Evolutionary conservation across 2,888 invertebrate genomes (phyloP), one percentile per base, ranked within the genome.

Genomic region (Camptogramma bilineatum): DNA sequence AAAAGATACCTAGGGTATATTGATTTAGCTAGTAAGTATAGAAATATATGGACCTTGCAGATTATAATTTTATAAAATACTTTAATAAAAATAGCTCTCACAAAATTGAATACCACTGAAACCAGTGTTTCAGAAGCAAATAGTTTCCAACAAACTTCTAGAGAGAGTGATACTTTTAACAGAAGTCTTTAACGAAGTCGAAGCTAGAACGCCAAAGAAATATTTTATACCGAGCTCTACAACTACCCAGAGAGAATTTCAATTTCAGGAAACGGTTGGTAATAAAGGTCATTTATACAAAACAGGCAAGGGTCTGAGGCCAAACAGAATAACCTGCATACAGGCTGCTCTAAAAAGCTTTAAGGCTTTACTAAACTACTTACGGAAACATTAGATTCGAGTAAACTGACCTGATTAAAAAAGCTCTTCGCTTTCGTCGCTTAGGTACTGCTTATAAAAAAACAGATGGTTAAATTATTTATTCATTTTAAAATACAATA

Each of bases 181-280:
- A 31, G 31, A 59, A 42, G 52, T 62, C 31, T 56, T 56, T 56
- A 47, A 31, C 16, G 21, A 55, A 13, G 28, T 55, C 17, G 31
- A 48, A 54, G 48, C 39, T 34, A 39, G 47, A 48, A 44, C 31
- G 52, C 31, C 17, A 31, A 39, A 31, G 34, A 61, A 56, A 51
- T 55, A 62, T 62, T 4, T 62, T 44, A 46, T 51, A 55, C 28
- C 51, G n/a, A 21, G 51, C 9, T 51, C 16, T 53, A 48, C 46
- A 48, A 48, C n/a, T n/a, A n/a, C 50, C 47, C 18, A 48, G 48
- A 18, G 24, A 47, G 48, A 61, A 61, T 61, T 65, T 61, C 60
- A 56, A 64, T 55, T 64, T 56, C 8, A 42, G 68, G 66, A 74
- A 72, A 76, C 72, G 54, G 64, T 63, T 21, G 21, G 51, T 31